Conservation (phyloP, 2,113 vertebrate species). For the Lonchura striata region DNA sequence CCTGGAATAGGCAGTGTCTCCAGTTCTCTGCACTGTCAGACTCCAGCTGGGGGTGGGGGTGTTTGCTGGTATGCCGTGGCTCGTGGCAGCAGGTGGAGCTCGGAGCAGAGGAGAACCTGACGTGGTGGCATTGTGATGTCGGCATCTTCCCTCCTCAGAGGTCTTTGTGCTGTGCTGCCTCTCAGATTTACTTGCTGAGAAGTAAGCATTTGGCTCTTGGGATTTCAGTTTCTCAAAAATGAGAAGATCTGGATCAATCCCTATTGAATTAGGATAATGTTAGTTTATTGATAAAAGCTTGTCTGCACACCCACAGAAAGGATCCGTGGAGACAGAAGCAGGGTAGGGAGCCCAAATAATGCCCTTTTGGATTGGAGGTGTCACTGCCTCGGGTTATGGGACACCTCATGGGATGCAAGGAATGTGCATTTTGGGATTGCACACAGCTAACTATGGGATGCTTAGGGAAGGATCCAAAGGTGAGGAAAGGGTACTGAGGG, state of each 20-base stretch:
- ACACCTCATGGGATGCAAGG: neutral
- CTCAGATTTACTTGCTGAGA: constrained; percentile 67
- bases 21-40: neutral
- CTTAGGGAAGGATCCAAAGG: neutral
- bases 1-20: neutral
- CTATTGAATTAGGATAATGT: constrained; percentile 63
- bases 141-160: constrained; percentile 74
- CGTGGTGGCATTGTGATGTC: constrained; percentile 21
- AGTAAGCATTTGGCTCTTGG: constrained; percentile 62
- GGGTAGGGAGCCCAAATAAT: neutral
- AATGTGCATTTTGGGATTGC: neutral
- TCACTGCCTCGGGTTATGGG: neutral
- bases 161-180: constrained; percentile 72
- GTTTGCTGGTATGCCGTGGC: neutral
- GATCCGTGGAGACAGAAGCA: neutral
- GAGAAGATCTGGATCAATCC: constrained; percentile 90
- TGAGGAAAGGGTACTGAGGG: neutral
- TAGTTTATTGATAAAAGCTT: neutral
- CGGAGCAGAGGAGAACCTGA: constrained; percentile 2
- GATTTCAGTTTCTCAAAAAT: constrained; percentile 84
- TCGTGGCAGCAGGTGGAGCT: constrained; percentile 1
- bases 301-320: neutral
- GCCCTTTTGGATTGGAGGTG: neutral
- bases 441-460: rapidly evolving
- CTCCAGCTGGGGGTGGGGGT: neutral